Evolutionary conservation across 2,113 vertebrate species (phyloP).

Genomic region (Steatornis caripensis): DNA sequence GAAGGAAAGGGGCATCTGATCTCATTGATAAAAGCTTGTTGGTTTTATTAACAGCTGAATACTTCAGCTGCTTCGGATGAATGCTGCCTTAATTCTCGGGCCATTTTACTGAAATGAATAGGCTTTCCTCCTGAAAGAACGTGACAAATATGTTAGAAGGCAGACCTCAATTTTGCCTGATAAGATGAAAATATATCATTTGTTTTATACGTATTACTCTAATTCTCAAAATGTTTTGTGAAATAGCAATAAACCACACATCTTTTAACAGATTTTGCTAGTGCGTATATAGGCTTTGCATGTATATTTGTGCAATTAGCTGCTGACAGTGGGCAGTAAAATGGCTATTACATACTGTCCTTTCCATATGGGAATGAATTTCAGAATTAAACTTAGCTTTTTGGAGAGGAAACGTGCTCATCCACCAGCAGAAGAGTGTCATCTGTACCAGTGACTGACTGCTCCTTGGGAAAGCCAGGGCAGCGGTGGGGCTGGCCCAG

Average conservation of each 20-base stretch:
- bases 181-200: not conserved
- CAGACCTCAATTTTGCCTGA: not conserved
- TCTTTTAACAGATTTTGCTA: conserved; percentile 11
- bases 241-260: not conserved
- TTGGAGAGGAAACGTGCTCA: not conserved
- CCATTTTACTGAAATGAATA: conserved; percentile 1
- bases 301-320: conserved; percentile 20
- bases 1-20: not conserved
- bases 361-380: not conserved
- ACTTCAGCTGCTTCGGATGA: not conserved
- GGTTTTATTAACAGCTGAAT: conserved; percentile 23
- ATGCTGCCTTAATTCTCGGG: not conserved
- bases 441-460: not conserved
- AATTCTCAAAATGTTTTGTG: conserved; percentile 22
- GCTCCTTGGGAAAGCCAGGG: not conserved
- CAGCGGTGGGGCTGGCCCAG: not conserved
- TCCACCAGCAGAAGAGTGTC: not conserved
- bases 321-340: not conserved
- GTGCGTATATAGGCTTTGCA: not conserved
- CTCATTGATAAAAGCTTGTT: not conserved
- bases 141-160: not conserved
- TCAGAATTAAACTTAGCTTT: not conserved
- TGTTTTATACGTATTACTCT: conserved; percentile 15
- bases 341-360: not conserved
- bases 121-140: not conserved